A percentile compares a stretch with the other conserved stretches of the same genome.
Evolutionary conservation across 2,113 vertebrate genomes (phyloP).

Genomic region (Ondatra zibethicus): DNA sequence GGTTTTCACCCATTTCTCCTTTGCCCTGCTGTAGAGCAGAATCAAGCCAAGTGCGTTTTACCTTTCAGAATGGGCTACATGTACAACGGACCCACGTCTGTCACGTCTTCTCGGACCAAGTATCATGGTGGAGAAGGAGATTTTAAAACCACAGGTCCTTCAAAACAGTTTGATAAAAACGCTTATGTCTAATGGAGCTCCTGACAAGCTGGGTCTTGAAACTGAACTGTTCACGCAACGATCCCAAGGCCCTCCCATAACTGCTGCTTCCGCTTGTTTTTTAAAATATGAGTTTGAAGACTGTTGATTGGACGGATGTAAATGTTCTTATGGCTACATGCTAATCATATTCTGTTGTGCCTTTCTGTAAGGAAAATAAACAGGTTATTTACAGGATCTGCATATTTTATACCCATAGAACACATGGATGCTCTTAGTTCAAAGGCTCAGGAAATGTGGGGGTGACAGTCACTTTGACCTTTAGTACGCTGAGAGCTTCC

Average conservation of each 20-base stretch:
- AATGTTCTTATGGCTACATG: constrained; percentile 84
- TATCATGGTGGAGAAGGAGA: constrained; percentile 85
- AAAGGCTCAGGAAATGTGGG: background rate
- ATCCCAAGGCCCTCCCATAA: constrained; percentile 69
- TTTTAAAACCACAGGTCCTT: constrained; percentile 75
- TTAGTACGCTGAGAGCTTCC: background rate
- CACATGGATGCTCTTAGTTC: rapidly evolving
- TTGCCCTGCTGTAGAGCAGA: background rate
- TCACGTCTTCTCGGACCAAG: constrained; percentile 89
- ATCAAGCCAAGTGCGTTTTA: constrained; percentile 56
- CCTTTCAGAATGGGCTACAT: constrained; percentile 86
- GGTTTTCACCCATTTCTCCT: background rate
- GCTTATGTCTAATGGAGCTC: constrained; percentile 89
- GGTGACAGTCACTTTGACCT: background rate
- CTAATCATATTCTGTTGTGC: constrained; percentile 85
- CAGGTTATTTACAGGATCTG: constrained; percentile 77
- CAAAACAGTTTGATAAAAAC: constrained; percentile 91
- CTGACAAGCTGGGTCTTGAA: constrained; percentile 40
- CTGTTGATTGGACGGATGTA: constrained; percentile 82
- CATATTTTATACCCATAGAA: constrained; percentile 50
- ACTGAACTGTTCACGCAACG: constrained; percentile 76
- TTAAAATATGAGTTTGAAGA: constrained; percentile 81
- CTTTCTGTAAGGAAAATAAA: constrained; percentile 87
- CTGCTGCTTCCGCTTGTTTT: constrained; percentile 80
- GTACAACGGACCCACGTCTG: constrained; percentile 89